Base-by-base conservation (phyloP, 1,140 invertebrate species). In the Saccostrea echinata region DNA sequence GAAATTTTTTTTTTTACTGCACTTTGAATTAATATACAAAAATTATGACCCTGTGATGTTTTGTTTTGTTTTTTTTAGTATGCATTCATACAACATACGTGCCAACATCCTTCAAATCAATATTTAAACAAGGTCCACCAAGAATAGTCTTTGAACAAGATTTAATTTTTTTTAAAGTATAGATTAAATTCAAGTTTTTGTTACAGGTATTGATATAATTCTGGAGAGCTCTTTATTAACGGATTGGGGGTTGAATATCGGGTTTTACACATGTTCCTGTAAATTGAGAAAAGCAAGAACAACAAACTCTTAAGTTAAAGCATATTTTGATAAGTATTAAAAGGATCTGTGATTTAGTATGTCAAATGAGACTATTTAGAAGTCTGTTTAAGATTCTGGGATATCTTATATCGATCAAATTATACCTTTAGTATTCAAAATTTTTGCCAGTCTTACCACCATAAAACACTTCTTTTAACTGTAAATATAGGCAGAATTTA, bases 41-140 rank as follows among this genome's bases (percentile, higher is more conserved):
- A 61, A 61, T 21, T 6, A 21, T 6, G 55, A n/a, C 16, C 55
- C 43, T 43, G 43, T 43, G 43, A 43, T 43, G 35, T 43, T 43
- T 43, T 43, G n/a, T 43, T 43, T 1, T 43, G 9, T 3, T 43
- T 8, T 43, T 8, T 43, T 4, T 43, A 43, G 16, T 1, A 33
- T 30, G 24, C 27, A 1, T 30, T 33, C 27, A 30, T 33, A 13
- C 16, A 16, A 16, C 16, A 30, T 76, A 30, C 27, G 8, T 76
- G 68, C 27, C 68, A 76, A 76, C 68, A 76, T 76, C 68, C 68
- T 27, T 30, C 68, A 33, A 76, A 76, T 76, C 68, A 76, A 76
- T 76, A 76, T 76, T 76, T 27, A 76, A 76, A 27, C 11, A 76
- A 76, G 24, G 27, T 76, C 68, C 30, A 76, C 33, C 13, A 3